These are phyloP conservation scores for Cyclophora punctaria DNA, from an alignment of 2,888 invertebrate species.

Conservation along the genomic window DNA sequence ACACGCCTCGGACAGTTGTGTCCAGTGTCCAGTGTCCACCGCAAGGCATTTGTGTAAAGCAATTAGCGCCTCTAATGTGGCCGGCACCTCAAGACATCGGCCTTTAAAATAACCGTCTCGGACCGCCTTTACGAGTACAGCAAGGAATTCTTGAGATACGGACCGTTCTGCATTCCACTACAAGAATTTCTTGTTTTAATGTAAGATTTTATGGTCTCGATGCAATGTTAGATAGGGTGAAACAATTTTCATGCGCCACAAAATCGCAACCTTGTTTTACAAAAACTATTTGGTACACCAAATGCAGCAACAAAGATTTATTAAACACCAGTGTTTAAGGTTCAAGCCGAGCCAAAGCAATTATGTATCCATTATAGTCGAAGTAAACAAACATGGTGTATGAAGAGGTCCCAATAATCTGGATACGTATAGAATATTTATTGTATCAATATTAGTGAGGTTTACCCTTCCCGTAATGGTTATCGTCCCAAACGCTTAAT, in stretches of 20 bases:
- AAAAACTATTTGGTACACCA: too few relatives aligned
- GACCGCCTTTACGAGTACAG: constrained; percentile 32
- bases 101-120: constrained; percentile 21
- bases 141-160: constrained; percentile 41
- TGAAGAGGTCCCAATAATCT: constrained; percentile 41
- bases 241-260: constrained; percentile 8
- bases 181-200: constrained; percentile 54
- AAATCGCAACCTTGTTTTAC: background rate
- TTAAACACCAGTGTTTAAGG: too few relatives aligned
- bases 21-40: constrained; percentile 28
- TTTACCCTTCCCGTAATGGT: constrained; percentile 59
- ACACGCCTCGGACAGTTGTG: constrained; percentile 31
- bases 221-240: constrained; percentile 22
- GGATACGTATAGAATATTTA: constrained; percentile 57
- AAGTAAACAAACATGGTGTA: too few relatives aligned
- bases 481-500: constrained; percentile 60
- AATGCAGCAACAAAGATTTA: too few relatives aligned
- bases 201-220: constrained; percentile 47
- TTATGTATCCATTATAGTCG: too few relatives aligned
- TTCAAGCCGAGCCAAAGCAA: too few relatives aligned
- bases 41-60: constrained; percentile 60
- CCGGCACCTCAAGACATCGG: constrained; percentile 35
- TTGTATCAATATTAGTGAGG: constrained; percentile 65
- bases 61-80: constrained; percentile 64
- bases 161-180: constrained; percentile 40